Conservation (phyloP, 1,140 invertebrate species). For the Cecropterus lyciades region DNA sequence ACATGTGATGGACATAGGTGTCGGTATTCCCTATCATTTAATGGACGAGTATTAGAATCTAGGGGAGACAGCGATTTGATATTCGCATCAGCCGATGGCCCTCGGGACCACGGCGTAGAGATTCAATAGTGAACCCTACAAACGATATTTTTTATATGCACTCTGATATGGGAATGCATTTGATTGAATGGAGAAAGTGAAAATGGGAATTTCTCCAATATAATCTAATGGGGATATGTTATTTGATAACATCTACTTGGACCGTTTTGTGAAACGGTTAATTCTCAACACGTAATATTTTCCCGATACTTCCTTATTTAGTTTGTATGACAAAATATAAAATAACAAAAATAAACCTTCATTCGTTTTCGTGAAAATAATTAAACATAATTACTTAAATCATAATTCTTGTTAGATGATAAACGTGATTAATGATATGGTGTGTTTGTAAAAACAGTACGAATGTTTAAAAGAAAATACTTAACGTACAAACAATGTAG, state of each 20-base stretch:
- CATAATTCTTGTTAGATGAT: too few relatives aligned
- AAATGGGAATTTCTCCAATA: slow-evolving; percentile 13
- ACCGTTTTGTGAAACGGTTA: background rate
- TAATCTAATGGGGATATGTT: slow-evolving; percentile 11
- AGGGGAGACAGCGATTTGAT: slow-evolving; percentile 77
- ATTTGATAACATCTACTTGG: slow-evolving; percentile 1
- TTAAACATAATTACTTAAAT: too few relatives aligned
- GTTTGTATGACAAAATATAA: too few relatives aligned
- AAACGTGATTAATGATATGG: too few relatives aligned
- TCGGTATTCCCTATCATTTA: slow-evolving; percentile 64
- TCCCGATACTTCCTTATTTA: too few relatives aligned
- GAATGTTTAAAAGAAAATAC: too few relatives aligned
- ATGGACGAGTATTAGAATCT: slow-evolving; percentile 73
- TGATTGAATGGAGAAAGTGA: slow-evolving; percentile 44
- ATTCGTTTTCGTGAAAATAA: too few relatives aligned
- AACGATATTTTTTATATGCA: slow-evolving; percentile 60
- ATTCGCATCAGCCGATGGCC: slow-evolving; percentile 72
- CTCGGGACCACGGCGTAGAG: slow-evolving; percentile 64
- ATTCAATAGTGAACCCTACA: slow-evolving; percentile 63
- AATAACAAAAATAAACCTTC: too few relatives aligned
- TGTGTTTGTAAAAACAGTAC: too few relatives aligned
- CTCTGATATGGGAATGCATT: slow-evolving; percentile 60
- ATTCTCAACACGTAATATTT: too few relatives aligned
- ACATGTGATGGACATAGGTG: slow-evolving; percentile 64
- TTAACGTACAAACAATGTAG: background rate